Percentiles rank a stretch among this genome's conserved stretches.
Conservation (phyloP, 2,888 invertebrate genomes). For the Amiota communis region DNA sequence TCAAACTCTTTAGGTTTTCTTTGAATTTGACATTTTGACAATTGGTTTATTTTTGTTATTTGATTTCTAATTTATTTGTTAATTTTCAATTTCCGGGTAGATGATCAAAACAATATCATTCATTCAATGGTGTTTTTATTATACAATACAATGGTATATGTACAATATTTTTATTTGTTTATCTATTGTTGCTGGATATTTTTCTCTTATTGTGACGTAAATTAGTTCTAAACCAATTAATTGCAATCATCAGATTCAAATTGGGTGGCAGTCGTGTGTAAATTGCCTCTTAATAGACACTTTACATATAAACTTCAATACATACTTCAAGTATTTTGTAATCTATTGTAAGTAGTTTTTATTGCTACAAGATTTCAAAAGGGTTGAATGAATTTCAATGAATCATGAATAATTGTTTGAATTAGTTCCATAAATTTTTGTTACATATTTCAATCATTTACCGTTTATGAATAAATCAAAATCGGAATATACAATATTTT, state of each 20-base stretch:
- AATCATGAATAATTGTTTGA: too few relatives aligned
- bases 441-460: too few relatives aligned
- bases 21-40: constrained; percentile 58
- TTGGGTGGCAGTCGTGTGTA: background rate
- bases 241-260: background rate
- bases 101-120: constrained; percentile 1
- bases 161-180: constrained; percentile 28
- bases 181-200: constrained; percentile 18
- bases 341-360: too few relatives aligned
- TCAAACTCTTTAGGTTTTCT: constrained; percentile 35
- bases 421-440: too few relatives aligned
- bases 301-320: too few relatives aligned
- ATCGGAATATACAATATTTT: background rate
- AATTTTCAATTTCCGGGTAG: constrained; percentile 40
- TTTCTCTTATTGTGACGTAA: constrained; percentile 19
- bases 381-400: constrained; percentile 7
- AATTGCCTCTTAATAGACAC: constrained; percentile 16
- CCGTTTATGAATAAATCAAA: too few relatives aligned
- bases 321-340: too few relatives aligned
- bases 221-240: constrained; percentile 17
- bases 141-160: too few relatives aligned
- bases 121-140: background rate
- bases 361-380: constrained; percentile 41
- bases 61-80: constrained; percentile 47
- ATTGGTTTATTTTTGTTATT: constrained; percentile 42